Base-by-base conservation (phyloP, 1,140 invertebrate genomes). In the Linepithema humile region DNA sequence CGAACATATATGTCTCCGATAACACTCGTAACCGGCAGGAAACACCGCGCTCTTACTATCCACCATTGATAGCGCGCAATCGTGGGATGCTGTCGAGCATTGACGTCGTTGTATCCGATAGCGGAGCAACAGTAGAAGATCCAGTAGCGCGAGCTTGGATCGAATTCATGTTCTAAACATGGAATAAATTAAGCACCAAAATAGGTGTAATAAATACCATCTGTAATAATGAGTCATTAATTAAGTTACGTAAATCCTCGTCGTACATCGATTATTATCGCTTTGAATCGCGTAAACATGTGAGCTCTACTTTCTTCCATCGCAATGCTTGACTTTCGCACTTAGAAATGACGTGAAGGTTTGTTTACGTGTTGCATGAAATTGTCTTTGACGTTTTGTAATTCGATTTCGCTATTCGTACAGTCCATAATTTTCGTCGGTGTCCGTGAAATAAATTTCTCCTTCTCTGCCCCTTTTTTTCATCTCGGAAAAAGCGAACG, bases 61-160 rank as follows among this genome's bases (percentile, higher is more conserved):
- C 74, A 35, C 32, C 26, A 23, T 48, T 84, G 86, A 88, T 87
- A 87, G 86, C 70, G 43, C 26, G 38, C 80, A 88, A 82, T 88
- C 85, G 87, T 90, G 85, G 89, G 90, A 89, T 84, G 88, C 85
- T 85, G 60, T 69, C 70, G 86, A 89, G 83, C 87, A 69, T 91
- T 86, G 86, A 90, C 85, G 85, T 85, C 60, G 82, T 38, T 67
- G 83, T 83, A 83, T 86, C 82, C 70, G 89, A 90, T 89, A 88
- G 60, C 80, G 43, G 32, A 64, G n/a, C 20, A 17, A 10, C 20
- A 26, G 20, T 38, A 35, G 72, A 74, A 83, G 20, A 55, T 75
- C 38, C n/a, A 55, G 59, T 43, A 60, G 50, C 62, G 9, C 23
- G 35, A 40, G 45, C 17, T 6, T 43, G 55, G 59, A 65, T 55